These are phyloP conservation scores for Stichopus chloronotus DNA, from an alignment of 35 echinoderm and acorn worm genomes.

Conservation along the genomic window DNA sequence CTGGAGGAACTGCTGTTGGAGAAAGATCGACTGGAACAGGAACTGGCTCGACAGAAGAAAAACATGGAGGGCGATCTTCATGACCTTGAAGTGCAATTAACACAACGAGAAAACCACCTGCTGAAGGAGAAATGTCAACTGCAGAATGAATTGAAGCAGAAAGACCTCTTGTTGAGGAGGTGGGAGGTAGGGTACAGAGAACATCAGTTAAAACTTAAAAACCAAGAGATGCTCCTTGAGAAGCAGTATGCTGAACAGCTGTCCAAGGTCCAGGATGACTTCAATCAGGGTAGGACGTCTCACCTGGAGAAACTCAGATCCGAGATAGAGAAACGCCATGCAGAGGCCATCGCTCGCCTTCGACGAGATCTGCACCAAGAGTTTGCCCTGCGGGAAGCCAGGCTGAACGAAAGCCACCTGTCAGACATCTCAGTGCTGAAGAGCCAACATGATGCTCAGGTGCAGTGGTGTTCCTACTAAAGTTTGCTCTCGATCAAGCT, in stretches of 20 bases:
- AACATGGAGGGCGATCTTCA: constrained; percentile 80
- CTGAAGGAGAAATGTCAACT: constrained; percentile 80
- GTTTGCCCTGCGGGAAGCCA: constrained; percentile 61
- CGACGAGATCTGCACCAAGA: constrained; percentile 76
- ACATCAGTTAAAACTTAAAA: constrained; percentile 80
- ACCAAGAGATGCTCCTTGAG: constrained; percentile 74
- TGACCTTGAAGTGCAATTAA: constrained; percentile 83
- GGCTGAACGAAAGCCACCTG: constrained; percentile 71
- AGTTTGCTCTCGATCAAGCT: neutral
- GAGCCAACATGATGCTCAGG: constrained; percentile 94
- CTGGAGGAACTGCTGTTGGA: constrained; percentile 85
- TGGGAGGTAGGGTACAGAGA: constrained; percentile 85
- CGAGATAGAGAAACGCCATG: constrained; percentile 84
- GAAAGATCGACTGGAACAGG: constrained; percentile 93
- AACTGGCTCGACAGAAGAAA: constrained; percentile 87
- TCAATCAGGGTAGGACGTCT: constrained; percentile 56
- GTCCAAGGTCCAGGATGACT: constrained; percentile 47
- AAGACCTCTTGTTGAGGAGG: constrained; percentile 76
- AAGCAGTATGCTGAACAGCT: constrained; percentile 72
- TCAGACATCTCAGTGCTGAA: constrained; percentile 85
- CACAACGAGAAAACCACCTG: constrained; percentile 76
- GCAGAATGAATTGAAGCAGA: constrained; percentile 82
- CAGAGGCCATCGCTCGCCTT: constrained; percentile 86
- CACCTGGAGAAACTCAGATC: constrained; percentile 74
- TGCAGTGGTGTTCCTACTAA: constrained; percentile 98